phyloP scores from a whole-genome alignment of 2,113 vertebrate genomes.

The Lampris incognitus region DNA sequence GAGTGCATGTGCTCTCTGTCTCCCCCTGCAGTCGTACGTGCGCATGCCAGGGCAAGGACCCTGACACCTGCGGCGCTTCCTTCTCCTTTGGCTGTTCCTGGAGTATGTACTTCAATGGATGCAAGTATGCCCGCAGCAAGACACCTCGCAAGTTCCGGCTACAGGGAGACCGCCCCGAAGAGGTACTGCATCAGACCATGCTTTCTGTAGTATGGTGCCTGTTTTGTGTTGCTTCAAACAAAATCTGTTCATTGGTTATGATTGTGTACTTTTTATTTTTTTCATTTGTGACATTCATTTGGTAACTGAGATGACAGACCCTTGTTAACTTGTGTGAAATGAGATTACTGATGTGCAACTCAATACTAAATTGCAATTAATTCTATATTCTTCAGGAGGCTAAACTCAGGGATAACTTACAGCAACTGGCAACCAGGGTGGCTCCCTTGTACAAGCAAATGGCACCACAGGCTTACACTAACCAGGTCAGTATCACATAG shows the following conservation, averaged over 20 bases:
- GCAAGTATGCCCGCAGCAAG: slow-evolving; percentile 98
- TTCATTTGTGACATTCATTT: too few relatives aligned
- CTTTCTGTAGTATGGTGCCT: neutral
- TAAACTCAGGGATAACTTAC: slow-evolving; percentile 93
- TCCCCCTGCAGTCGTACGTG: slow-evolving; percentile 91
- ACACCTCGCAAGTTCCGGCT: slow-evolving; percentile 96
- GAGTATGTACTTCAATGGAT: slow-evolving; percentile 99
- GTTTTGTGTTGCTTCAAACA: too few relatives aligned
- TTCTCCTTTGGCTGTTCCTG: slow-evolving; percentile 99
- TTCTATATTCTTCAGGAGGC: slow-evolving; percentile 85
- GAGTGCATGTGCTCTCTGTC: slow-evolving; percentile 41
- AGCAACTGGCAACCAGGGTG: slow-evolving; percentile 92
- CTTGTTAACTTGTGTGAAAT: neutral
- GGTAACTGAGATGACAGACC: too few relatives aligned
- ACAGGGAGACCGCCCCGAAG: slow-evolving; percentile 93
- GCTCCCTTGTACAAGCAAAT: slow-evolving; percentile 93
- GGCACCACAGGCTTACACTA: slow-evolving; percentile 94
- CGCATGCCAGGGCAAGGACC: slow-evolving; percentile 97
- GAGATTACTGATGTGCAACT: neutral
- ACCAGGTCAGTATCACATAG: slow-evolving; percentile 86
- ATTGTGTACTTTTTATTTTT: too few relatives aligned
- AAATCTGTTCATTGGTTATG: too few relatives aligned
- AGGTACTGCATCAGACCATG: slow-evolving; percentile 77
- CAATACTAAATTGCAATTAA: neutral
- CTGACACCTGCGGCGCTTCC: slow-evolving; percentile 93